Percentiles rank a stretch among this genome's conserved stretches.
phyloP scores from a whole-genome alignment of 1,140 invertebrate genomes.

The Mylabris phalerata region DNA sequence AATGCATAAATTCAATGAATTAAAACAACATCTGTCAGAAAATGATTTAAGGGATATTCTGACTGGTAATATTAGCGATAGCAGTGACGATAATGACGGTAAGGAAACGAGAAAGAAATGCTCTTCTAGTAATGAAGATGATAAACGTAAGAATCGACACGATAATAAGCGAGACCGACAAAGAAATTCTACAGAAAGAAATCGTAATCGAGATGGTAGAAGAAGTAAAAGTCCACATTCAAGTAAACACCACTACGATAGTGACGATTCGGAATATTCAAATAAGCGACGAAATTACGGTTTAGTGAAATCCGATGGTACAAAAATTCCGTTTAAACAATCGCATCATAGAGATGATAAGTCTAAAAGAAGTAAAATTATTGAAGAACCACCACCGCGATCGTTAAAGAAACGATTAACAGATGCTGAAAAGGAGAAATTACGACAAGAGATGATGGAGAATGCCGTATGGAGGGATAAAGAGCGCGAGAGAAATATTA shows the following conservation, averaged over 20 bases:
- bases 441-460: slow-evolving; percentile 72
- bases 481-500: slow-evolving; percentile 57
- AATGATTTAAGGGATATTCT: slow-evolving; percentile 47
- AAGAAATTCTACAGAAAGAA: slow-evolving; percentile 6
- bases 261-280: slow-evolving; percentile 19
- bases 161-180: not conserved
- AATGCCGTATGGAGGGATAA: slow-evolving; percentile 68
- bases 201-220: slow-evolving; percentile 16
- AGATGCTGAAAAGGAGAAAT: slow-evolving; percentile 64
- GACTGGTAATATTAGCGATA: slow-evolving; percentile 41
- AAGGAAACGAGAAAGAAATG: slow-evolving; percentile 24
- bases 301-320: slow-evolving; percentile 45
- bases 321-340: slow-evolving; percentile 33
- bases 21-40: slow-evolving; percentile 45
- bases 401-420: slow-evolving; percentile 41
- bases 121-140: slow-evolving; percentile 9
- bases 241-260: slow-evolving; percentile 7
- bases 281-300: slow-evolving; percentile 39
- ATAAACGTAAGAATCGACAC: not conserved
- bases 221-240: slow-evolving; percentile 1
- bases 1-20: slow-evolving; percentile 49
- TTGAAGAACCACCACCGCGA: slow-evolving; percentile 2
- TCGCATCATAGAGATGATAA: not conserved
- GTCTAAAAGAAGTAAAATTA: not conserved
- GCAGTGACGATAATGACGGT: slow-evolving; percentile 33